Evolutionary conservation across 1,140 invertebrate species (phyloP), one percentile per base, ranked within the genome.

Genomic region (Calephelis nemesis): DNA sequence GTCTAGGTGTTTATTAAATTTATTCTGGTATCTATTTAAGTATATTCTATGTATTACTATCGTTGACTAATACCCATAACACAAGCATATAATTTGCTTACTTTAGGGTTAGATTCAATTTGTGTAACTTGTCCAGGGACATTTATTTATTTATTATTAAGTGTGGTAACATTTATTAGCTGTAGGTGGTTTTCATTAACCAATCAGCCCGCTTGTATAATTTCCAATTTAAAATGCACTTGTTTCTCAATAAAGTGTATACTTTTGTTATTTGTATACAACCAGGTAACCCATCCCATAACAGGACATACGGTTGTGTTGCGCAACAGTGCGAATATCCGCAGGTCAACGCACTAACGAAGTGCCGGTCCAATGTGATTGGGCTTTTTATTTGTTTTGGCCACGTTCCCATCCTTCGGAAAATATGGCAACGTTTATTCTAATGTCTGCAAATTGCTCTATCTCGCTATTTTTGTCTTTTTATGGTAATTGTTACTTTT

Each of bases 321-420:
- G 75, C 73, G 76, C 75, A 79, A 75, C 50, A 75, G 67, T 70
- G 60, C 69, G 74, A 74, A 70, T 72, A 69, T 77, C 69, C 65
- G 67, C 63, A 73, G 77, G 74, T 79, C 78, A 76, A 71, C 70
- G 78, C 66, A 74, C 78, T 39, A n/a, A 69, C 74, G 72, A 77
- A 74, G 74, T 74, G 73, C 63, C 69, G 69, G 70, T 68, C 67
- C 68, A 62, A 69, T 63, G 66, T 63, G 54, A 70, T 65, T 69
- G 39, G 15, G 67, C 67, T 64, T 62, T 71, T 73, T 73, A 64
- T 74, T 74, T 77, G 49, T 70, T 71, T 76, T 74, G 70, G 70
- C 74, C 60, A 19, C 68, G 64, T 47, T 65, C 73, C 77, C 70
- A 69, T 12, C 49, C 63, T 54, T 40, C 42, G 54, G 49, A 63